These are phyloP conservation scores for Cyclophora albipunctata DNA, from an alignment of 2,888 invertebrate species.

Conservation along the genomic window DNA sequence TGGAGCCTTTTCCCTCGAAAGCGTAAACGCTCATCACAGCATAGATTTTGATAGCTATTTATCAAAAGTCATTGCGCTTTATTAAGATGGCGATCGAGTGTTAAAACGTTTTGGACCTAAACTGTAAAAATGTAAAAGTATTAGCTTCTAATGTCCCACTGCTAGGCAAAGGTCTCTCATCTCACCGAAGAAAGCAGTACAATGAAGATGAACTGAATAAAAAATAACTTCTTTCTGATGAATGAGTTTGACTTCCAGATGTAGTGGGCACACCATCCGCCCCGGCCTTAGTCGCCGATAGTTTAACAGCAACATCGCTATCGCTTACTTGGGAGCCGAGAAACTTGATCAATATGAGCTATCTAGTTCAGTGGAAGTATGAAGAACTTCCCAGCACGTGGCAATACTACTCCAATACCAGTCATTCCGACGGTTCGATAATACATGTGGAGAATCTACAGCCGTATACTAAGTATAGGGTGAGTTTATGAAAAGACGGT, in stretches of 20 bases:
- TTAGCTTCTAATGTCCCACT: no score
- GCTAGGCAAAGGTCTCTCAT: no score
- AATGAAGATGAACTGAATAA: no score
- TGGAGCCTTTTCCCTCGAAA: no score
- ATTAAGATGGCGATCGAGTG: no score
- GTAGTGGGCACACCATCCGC: slow-evolving; percentile 82
- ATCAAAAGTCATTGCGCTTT: no score
- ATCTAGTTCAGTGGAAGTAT: slow-evolving; percentile 84
- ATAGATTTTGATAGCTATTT: no score
- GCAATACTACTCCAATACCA: slow-evolving; percentile 87
- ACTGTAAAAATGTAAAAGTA: no score
- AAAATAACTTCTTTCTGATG: no score
- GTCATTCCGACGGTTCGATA: slow-evolving; percentile 78
- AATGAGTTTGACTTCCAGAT: slow-evolving; percentile 38
- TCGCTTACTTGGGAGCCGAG: slow-evolving; percentile 85
- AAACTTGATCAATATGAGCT: slow-evolving; percentile 72
- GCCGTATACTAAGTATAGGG: slow-evolving; percentile 93
- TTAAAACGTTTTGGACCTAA: no score
- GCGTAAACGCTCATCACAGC: no score
- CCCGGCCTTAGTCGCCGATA: slow-evolving; percentile 86
- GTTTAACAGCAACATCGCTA: slow-evolving; percentile 84
- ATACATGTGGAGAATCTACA: slow-evolving; percentile 85
- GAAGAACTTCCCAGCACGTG: slow-evolving; percentile 82
- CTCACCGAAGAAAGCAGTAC: no score
- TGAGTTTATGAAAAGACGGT: slow-evolving; percentile 49